A percentile compares a stretch with the other conserved stretches of the same genome.
These are phyloP conservation scores for Hemibagrus wyckioides DNA, from an alignment of 2,113 vertebrate genomes.

Conservation along the genomic window DNA sequence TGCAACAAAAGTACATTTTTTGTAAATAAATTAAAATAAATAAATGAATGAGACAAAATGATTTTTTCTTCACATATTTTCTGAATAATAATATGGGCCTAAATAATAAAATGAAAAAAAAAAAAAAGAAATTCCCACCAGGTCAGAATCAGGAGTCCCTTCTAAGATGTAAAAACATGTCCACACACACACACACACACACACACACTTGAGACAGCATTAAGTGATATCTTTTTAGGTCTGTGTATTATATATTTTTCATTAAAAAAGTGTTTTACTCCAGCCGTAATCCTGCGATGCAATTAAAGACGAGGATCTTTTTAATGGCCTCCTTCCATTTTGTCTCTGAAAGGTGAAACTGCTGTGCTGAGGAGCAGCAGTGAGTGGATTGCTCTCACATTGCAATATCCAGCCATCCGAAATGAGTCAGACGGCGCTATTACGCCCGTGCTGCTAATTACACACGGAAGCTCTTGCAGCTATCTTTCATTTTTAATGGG, in stretches of 20 bases:
- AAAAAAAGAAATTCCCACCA: too few species aligned
- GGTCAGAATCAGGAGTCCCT: not conserved
- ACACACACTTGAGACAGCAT: not conserved
- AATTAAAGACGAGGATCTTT: not conserved
- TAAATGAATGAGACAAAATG: too few species aligned
- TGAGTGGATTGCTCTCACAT: not conserved
- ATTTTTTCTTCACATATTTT: too few species aligned
- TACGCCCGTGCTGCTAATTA: slow-evolving; percentile 25
- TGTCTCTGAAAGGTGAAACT: not conserved
- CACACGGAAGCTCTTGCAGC: slow-evolving; percentile 25
- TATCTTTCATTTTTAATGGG: slow-evolving; percentile 29
- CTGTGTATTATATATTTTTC: not conserved
- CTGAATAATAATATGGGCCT: too few species aligned
- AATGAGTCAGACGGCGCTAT: slow-evolving; percentile 12
- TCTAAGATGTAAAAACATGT: too few species aligned
- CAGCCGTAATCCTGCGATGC: not conserved
- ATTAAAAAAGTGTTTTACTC: not conserved
- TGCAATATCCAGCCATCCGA: slow-evolving; percentile 15
- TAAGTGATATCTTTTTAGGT: not conserved
- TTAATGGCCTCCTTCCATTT: not conserved
- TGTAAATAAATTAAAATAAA: too few species aligned
- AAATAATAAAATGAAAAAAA: too few species aligned
- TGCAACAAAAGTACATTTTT: too few species aligned
- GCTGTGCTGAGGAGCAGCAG: not conserved
- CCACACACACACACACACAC: not conserved